Evolutionary conservation across 2,797 vertebrate species (phyloP).

Genomic region (Gorsachius magnificus): DNA sequence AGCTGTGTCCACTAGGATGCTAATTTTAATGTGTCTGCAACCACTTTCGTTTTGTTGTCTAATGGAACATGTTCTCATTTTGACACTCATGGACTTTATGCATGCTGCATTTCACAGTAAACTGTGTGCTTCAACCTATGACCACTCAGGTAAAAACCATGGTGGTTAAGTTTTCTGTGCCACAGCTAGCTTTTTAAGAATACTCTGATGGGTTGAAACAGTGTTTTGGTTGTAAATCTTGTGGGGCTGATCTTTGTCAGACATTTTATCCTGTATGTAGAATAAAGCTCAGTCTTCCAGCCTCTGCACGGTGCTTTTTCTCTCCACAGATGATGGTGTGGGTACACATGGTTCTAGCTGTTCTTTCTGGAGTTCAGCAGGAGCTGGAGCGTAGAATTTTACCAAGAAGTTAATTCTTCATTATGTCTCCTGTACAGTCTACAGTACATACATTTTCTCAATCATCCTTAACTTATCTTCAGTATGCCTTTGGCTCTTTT

Average conservation of each 20-base stretch:
- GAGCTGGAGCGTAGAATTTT: background rate
- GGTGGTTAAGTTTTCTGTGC: background rate
- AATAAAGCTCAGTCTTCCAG: background rate
- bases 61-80: conserved; percentile 11
- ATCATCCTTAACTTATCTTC: background rate
- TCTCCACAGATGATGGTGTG: background rate
- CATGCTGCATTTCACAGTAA: background rate
- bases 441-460: background rate
- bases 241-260: background rate
- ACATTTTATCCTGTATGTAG: background rate
- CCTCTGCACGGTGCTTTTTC: background rate
- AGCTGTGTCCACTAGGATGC: conserved; percentile 81
- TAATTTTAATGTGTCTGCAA: conserved; percentile 50
- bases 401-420: background rate
- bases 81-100: background rate
- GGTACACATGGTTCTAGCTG: background rate
- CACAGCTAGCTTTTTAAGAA: background rate
- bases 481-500: background rate
- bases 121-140: background rate
- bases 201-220: background rate
- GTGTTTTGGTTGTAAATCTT: background rate
- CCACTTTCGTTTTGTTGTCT: conserved; percentile 22
- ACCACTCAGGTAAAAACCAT: background rate
- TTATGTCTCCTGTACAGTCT: background rate
- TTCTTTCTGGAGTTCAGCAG: background rate